Percentiles rank a stretch among this genome's conserved stretches.
Evolutionary conservation across 2,888 invertebrate species (phyloP).

Genomic region (Tetragonula carbonaria): DNA sequence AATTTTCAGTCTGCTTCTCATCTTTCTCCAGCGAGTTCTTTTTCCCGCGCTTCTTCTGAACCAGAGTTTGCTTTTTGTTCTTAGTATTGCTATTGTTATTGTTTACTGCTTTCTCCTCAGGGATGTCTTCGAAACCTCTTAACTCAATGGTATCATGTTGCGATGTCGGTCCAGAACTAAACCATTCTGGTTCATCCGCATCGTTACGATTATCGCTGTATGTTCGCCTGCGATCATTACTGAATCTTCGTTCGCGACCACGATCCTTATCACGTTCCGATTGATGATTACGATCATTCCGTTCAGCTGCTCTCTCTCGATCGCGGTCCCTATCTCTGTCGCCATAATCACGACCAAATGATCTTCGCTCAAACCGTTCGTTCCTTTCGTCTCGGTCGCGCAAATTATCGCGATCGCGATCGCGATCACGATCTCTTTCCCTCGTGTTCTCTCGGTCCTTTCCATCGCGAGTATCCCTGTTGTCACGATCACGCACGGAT

Average conservation of each 20-base stretch:
- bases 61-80: constrained; percentile 83
- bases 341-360: constrained; percentile 86
- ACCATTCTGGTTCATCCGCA: constrained; percentile 95
- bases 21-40: constrained; percentile 82
- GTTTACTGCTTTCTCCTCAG: constrained; percentile 81
- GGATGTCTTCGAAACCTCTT: constrained; percentile 93
- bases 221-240: constrained; percentile 86
- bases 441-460: constrained; percentile 74
- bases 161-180: constrained; percentile 94
- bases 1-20: constrained; percentile 73
- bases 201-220: constrained; percentile 84
- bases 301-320: constrained; percentile 66
- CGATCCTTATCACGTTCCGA: constrained; percentile 84
- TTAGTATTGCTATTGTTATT: constrained; percentile 66
- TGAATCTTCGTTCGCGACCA: constrained; percentile 84
- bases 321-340: constrained; percentile 78
- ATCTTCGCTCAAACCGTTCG: constrained; percentile 85
- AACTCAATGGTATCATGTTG: constrained; percentile 97
- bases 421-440: constrained; percentile 82
- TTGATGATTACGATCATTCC: constrained; percentile 79
- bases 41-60: constrained; percentile 84
- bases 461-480: constrained; percentile 71
- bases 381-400: constrained; percentile 74
- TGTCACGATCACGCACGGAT: constrained; percentile 75
- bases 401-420: constrained; percentile 47